Conservation (phyloP, 2,888 invertebrate genomes). For the Tenthredo scrophulariae region DNA sequence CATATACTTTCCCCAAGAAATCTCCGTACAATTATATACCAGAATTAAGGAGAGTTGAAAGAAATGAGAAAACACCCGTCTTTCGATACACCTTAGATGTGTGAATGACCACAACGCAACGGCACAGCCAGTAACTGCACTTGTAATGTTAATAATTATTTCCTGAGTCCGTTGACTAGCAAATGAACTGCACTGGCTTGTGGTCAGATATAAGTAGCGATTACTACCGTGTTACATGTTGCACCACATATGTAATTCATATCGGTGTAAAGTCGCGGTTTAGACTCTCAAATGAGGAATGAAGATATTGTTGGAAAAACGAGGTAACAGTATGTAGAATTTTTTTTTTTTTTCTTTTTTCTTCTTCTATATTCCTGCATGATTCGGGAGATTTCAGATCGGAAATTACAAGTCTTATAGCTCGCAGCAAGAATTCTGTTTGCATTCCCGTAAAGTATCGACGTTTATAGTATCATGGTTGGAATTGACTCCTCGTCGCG, state of each 20-base stretch:
- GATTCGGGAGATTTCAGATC: background rate
- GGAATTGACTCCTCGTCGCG: background rate
- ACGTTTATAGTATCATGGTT: background rate
- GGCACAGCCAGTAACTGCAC: constrained; percentile 45
- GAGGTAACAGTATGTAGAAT: background rate
- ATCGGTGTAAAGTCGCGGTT: constrained; percentile 1
- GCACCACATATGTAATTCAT: background rate
- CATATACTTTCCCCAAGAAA: background rate
- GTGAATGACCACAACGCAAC: constrained; percentile 24
- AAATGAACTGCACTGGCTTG: constrained; percentile 40
- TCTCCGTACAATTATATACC: background rate
- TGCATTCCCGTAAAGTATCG: background rate
- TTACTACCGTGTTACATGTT: constrained; percentile 33
- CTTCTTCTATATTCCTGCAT: background rate
- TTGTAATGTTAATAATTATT: constrained; percentile 43
- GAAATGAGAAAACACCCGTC: background rate
- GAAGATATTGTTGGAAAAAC: background rate
- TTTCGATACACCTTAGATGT: background rate
- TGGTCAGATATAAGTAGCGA: constrained; percentile 30
- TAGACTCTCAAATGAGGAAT: background rate
- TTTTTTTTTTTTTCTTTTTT: too few species aligned
- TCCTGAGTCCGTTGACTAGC: constrained; percentile 30
- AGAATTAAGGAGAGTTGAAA: background rate
- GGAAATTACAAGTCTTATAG: background rate
- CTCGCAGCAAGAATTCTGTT: background rate